Conservation (phyloP, 2,113 vertebrate species). For the Rousettus leschenaultii region DNA sequence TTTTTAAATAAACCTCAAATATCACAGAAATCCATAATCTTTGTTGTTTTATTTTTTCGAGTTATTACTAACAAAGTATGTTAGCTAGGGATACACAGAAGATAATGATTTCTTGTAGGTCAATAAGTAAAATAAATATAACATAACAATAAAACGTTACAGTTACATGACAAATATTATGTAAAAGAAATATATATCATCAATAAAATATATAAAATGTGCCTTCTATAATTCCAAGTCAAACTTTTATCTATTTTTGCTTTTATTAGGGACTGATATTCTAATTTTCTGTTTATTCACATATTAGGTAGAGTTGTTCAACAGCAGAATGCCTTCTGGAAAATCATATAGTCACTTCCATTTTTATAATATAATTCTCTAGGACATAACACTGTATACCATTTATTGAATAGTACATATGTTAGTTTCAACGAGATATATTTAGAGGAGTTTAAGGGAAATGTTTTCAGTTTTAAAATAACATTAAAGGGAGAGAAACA, state of each 20-base stretch:
- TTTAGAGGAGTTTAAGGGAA: background rate
- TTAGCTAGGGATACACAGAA: background rate
- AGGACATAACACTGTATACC: background rate
- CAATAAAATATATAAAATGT: background rate
- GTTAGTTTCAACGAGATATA: background rate
- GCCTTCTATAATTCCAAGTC: background rate
- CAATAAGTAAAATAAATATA: background rate
- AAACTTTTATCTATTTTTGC: background rate
- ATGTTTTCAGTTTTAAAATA: background rate
- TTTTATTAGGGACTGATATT: background rate
- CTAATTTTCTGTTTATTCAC: background rate
- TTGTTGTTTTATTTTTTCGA: background rate
- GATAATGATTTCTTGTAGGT: background rate
- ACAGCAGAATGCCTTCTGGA: background rate
- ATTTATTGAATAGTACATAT: background rate
- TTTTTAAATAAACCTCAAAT: background rate
- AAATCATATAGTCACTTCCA: background rate
- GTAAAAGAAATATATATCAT: background rate
- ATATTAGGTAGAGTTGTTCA: background rate
- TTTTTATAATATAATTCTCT: background rate
- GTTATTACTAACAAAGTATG: background rate
- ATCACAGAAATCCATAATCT: background rate
- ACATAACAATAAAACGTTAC: background rate
- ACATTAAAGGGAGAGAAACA: background rate
- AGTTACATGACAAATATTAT: background rate